Conservation (phyloP, 2,888 invertebrate genomes). For the Eudemis profundana region DNA sequence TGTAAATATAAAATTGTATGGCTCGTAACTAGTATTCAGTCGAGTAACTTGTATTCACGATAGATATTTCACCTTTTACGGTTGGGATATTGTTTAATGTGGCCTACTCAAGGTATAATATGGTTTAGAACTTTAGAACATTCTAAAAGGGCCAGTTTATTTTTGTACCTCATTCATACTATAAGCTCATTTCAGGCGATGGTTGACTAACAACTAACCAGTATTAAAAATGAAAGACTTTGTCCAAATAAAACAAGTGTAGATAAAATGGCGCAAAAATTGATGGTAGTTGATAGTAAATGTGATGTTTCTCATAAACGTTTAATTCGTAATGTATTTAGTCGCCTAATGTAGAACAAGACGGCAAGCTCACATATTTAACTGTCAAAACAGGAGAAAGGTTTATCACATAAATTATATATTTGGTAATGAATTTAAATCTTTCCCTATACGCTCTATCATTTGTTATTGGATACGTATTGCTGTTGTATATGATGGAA, state of each 20-base stretch:
- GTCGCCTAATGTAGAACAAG: slow-evolving; percentile 31
- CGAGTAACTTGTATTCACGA: slow-evolving; percentile 29
- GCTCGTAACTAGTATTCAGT: slow-evolving; percentile 31
- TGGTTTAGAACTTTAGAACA: slow-evolving; percentile 45
- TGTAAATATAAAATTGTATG: slow-evolving; percentile 59
- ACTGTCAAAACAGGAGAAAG: slow-evolving; percentile 24
- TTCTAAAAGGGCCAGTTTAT: slow-evolving; percentile 56
- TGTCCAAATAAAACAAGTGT: slow-evolving; percentile 45
- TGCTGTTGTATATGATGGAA: slow-evolving; percentile 62
- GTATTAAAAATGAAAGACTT: slow-evolving; percentile 59
- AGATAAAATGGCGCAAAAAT: slow-evolving; percentile 36
- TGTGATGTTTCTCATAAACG: slow-evolving; percentile 39
- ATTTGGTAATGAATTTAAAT: slow-evolving; percentile 32
- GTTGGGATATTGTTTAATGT: slow-evolving; percentile 51
- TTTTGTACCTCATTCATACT: slow-evolving; percentile 58
- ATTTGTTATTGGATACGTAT: slow-evolving; percentile 58
- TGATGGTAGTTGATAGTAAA: slow-evolving; percentile 38
- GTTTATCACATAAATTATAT: slow-evolving; percentile 28
- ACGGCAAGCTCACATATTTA: slow-evolving; percentile 34
- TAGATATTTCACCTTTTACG: slow-evolving; percentile 56
- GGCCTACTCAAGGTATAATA: slow-evolving; percentile 60
- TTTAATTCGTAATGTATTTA: slow-evolving; percentile 35
- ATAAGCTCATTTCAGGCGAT: slow-evolving; percentile 54
- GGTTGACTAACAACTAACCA: slow-evolving; percentile 62
- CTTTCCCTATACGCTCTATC: slow-evolving; percentile 49